Conservation (phyloP, 2,797 vertebrate species). For the Crocodylus rhombifer region DNA sequence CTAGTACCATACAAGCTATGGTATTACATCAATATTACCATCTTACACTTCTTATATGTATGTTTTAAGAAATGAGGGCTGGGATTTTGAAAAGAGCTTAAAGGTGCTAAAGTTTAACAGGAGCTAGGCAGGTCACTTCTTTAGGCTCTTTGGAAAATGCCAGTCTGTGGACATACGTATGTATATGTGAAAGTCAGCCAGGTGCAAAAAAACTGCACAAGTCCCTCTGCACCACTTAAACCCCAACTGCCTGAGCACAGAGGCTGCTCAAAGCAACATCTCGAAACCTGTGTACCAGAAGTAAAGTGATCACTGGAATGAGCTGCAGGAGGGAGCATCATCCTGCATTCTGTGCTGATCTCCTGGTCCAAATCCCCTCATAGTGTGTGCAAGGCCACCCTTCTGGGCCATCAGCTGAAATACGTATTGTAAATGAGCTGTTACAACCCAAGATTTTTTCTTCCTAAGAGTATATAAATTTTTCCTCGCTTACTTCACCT, state of each 20-base stretch:
- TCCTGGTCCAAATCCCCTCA: not conserved
- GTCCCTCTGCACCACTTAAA: not conserved
- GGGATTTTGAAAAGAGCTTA: not conserved
- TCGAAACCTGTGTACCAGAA: not conserved
- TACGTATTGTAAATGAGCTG: conserved; percentile 19
- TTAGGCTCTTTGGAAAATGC: not conserved
- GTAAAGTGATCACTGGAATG: not conserved
- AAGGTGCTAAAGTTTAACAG: not conserved
- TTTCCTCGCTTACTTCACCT: conserved; percentile 17
- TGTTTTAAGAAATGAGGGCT: not conserved
- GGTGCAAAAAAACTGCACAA: not conserved
- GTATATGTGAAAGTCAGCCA: not conserved
- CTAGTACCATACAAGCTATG: not conserved
- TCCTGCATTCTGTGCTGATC: conserved; percentile 30
- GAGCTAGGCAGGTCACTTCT: not conserved
- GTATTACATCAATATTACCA: not conserved
- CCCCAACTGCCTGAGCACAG: not conserved
- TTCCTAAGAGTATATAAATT: conserved; percentile 9
- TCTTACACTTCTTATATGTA: not conserved
- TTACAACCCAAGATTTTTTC: conserved; percentile 16
- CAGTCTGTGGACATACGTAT: not conserved
- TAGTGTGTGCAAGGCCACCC: not conserved
- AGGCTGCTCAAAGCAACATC: not conserved
- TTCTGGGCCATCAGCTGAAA: conserved; percentile 46
- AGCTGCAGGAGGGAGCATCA: not conserved